These are phyloP conservation scores for Pteromalus puparum DNA, from an alignment of 1,140 invertebrate genomes.

Conservation along the genomic window DNA sequence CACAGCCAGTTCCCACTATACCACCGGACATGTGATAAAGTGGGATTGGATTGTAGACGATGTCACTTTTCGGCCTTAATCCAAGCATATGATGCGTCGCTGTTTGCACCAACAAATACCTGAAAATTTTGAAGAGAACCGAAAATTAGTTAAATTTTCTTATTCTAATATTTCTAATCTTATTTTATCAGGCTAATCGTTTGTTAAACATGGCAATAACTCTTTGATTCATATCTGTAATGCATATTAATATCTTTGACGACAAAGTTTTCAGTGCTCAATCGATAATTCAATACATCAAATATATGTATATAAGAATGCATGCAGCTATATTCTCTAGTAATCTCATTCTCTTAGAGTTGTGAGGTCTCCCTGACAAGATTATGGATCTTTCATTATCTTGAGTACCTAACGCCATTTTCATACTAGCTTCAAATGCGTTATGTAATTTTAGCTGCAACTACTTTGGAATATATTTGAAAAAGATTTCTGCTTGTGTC, in stretches of 20 bases:
- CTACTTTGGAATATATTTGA: neutral
- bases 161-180: no score
- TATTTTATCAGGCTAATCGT: no score
- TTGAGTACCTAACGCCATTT: slow-evolving; percentile 35
- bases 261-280: neutral
- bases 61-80: slow-evolving; percentile 67
- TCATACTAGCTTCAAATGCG: neutral
- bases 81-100: slow-evolving; percentile 71
- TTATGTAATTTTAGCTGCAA: neutral
- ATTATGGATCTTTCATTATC: slow-evolving; percentile 64
- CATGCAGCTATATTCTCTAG: slow-evolving; percentile 38
- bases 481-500: neutral
- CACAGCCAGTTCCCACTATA: slow-evolving; percentile 78
- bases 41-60: slow-evolving; percentile 81
- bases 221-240: neutral
- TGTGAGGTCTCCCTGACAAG: slow-evolving; percentile 66
- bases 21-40: slow-evolving; percentile 85
- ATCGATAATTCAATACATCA: slow-evolving; percentile 1
- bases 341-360: slow-evolving; percentile 65
- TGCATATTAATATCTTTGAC: neutral
- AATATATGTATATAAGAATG: slow-evolving; percentile 1
- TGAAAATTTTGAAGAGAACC: slow-evolving; percentile 46
- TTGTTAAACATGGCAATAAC: no score
- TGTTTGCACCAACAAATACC: slow-evolving; percentile 71
- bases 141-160: neutral